Evolutionary conservation across 1,140 invertebrate genomes (phyloP).

Genomic region (Chironomus striatipennis): DNA sequence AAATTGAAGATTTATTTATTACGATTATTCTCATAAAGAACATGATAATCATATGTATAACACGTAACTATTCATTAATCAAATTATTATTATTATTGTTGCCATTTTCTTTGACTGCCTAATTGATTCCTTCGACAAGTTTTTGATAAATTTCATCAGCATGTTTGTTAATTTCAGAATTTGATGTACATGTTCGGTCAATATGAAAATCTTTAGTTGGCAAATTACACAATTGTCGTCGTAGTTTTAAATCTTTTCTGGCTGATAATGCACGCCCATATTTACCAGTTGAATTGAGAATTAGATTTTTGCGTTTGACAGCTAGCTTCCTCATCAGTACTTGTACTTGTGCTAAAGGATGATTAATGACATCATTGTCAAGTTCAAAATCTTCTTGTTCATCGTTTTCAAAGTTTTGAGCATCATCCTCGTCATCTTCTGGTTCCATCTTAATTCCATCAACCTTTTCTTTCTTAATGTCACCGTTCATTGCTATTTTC

Average conservation of each 20-base stretch:
- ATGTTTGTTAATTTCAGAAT: neutral
- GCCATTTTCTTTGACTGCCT: neutral
- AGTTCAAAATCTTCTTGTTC: neutral
- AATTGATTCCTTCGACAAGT: neutral
- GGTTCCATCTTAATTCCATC: conserved; percentile 27
- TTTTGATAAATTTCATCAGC: neutral
- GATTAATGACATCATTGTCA: conserved; percentile 32
- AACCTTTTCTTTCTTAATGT: conserved; percentile 27
- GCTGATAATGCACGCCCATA: conserved; percentile 52
- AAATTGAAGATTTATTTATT: no score
- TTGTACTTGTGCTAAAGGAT: conserved; percentile 54
- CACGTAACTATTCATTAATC: no score
- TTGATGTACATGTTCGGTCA: neutral
- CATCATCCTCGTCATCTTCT: conserved; percentile 24
- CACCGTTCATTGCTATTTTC: conserved; percentile 24
- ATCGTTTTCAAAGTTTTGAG: conserved; percentile 26
- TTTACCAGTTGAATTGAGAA: conserved; percentile 43
- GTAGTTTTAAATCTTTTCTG: conserved; percentile 52
- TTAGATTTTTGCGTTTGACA: conserved; percentile 40
- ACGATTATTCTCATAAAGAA: no score
- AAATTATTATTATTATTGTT: no score
- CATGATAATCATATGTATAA: no score
- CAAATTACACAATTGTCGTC: conserved; percentile 52
- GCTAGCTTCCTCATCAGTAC: conserved; percentile 41
- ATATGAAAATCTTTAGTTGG: conserved; percentile 45